Conservation (phyloP, 2,113 vertebrate species). For the Lipotes vexillifer region DNA sequence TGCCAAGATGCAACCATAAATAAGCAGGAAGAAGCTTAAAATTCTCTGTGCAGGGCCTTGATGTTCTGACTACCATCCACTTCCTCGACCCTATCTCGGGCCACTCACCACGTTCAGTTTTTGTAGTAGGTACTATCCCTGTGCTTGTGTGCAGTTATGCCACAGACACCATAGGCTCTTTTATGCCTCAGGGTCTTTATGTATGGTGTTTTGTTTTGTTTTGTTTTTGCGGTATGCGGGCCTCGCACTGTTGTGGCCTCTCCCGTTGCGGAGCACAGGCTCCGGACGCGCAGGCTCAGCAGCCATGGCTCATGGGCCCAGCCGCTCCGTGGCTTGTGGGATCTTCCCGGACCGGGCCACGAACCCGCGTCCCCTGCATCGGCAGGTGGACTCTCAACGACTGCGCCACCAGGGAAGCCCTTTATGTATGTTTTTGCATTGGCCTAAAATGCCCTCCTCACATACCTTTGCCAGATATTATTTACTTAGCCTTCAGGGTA, state of each 20-base stretch:
- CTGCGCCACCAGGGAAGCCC: no score
- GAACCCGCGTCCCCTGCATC: no score
- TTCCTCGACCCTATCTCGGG: neutral
- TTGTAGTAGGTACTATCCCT: neutral
- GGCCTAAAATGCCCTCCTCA: neutral
- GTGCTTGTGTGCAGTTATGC: neutral
- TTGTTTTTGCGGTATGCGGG: no score
- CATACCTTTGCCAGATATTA: neutral
- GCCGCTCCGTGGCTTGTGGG: no score
- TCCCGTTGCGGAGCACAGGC: no score
- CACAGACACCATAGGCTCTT: neutral
- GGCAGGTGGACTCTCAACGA: no score
- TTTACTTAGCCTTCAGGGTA: neutral
- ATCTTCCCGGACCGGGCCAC: no score
- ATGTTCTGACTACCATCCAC: neutral
- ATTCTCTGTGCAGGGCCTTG: neutral
- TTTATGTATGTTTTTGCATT: neutral
- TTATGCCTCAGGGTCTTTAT: neutral
- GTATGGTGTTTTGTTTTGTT: no score
- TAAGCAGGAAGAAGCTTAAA: neutral
- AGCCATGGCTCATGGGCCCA: no score
- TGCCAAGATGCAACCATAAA: neutral
- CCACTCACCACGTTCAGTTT: neutral
- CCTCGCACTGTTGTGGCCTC: no score
- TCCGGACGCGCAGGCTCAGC: no score